phyloP scores from a whole-genome alignment of 2,888 invertebrate genomes.

The Cephus spinipes region DNA sequence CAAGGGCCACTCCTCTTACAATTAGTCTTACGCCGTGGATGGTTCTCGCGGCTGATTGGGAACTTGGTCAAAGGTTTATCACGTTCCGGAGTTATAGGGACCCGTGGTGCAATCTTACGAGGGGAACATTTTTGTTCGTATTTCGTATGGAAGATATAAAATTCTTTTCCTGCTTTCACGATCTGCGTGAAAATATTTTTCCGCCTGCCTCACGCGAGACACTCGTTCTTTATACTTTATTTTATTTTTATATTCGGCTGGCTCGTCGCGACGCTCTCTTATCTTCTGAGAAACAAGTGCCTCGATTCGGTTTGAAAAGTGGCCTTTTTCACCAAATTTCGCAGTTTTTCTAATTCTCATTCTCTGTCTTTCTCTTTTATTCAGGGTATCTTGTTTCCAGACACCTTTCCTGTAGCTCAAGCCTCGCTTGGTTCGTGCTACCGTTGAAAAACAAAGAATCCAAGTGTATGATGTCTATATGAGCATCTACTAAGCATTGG shows the following conservation, averaged over 20 bases:
- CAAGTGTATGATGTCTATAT: neutral
- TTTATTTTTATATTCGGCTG: constrained; percentile 32
- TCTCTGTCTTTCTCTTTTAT: neutral
- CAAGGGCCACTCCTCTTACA: neutral
- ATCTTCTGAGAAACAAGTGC: constrained; percentile 36
- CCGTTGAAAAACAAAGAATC: neutral
- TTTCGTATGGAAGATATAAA: neutral
- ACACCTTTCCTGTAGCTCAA: too few species aligned
- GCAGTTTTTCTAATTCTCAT: neutral
- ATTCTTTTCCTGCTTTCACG: neutral
- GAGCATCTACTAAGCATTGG: neutral
- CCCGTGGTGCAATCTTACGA: neutral
- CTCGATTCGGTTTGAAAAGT: constrained; percentile 37
- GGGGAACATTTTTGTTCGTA: neutral
- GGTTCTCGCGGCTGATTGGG: neutral
- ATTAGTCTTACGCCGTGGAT: neutral
- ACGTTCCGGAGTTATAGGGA: neutral
- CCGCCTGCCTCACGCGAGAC: constrained; percentile 25
- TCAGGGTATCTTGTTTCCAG: neutral
- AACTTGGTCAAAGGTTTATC: neutral
- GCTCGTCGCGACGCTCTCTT: constrained; percentile 20
- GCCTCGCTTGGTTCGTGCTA: too few species aligned
- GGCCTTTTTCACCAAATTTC: constrained; percentile 27
- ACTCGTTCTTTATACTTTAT: constrained; percentile 35
- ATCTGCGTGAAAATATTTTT: constrained; percentile 22